These are phyloP conservation scores for Scleropages formosus DNA, from an alignment of 2,797 vertebrate species.

Conservation along the genomic window DNA sequence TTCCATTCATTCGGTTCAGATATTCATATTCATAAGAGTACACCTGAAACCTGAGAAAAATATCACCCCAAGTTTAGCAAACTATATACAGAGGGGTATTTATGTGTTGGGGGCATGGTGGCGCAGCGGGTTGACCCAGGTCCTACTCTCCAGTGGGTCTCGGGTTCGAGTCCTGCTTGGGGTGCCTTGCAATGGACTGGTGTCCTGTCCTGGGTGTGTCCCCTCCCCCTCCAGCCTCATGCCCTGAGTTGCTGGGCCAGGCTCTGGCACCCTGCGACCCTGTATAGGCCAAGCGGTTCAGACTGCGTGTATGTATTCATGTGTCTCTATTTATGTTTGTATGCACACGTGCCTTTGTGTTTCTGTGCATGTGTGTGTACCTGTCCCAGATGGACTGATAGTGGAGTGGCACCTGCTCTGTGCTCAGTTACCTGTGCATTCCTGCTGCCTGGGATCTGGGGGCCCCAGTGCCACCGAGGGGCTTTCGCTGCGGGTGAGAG, in stretches of 20 bases:
- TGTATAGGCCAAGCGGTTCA: too few species aligned
- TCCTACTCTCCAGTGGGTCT: too few species aligned
- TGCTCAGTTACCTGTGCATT: slow-evolving; percentile 58
- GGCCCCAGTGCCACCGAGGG: slow-evolving; percentile 49
- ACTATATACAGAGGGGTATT: not conserved
- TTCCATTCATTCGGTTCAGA: too few species aligned
- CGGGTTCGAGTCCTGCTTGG: too few species aligned
- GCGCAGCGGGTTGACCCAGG: too few species aligned
- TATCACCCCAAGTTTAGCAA: slow-evolving; percentile 9
- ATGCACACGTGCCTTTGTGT: not conserved
- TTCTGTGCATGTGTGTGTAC: not conserved
- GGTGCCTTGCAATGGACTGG: too few species aligned
- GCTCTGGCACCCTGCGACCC: too few species aligned
- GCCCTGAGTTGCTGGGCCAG: too few species aligned
- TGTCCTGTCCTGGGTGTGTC: too few species aligned
- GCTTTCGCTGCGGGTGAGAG: slow-evolving; percentile 45
- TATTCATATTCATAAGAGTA: too few species aligned
- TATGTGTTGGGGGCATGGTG: slow-evolving; percentile 37
- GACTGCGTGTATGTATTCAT: slow-evolving; percentile 3
- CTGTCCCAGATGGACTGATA: not conserved
- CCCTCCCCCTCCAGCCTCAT: too few species aligned
- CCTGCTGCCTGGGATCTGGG: slow-evolving; percentile 64
- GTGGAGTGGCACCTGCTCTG: not conserved
- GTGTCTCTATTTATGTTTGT: slow-evolving; percentile 28
- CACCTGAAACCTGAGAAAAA: not conserved